A percentile compares a stretch with the other conserved stretches of the same genome.
Evolutionary conservation across 2,797 vertebrate genomes (phyloP).

Genomic region (Sebastes kiyomatsui): DNA sequence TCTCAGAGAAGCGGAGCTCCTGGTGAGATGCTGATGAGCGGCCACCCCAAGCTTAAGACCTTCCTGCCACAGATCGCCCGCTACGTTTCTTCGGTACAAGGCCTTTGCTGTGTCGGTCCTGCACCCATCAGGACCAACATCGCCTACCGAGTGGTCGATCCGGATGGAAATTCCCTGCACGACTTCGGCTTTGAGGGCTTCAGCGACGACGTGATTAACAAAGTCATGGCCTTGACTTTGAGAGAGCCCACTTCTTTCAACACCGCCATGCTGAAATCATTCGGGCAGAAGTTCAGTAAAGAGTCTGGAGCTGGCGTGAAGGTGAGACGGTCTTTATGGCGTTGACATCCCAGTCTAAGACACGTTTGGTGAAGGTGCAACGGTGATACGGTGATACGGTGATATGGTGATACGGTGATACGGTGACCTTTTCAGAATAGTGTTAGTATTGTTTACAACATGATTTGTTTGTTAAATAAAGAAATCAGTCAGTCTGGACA

Average conservation of each 20-base stretch:
- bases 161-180: constrained; percentile 55
- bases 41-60: constrained; percentile 75
- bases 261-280: constrained; percentile 76
- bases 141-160: constrained; percentile 73
- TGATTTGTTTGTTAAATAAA: background rate
- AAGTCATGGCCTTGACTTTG: constrained; percentile 76
- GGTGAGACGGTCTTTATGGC: constrained; percentile 72
- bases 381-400: too few relatives aligned
- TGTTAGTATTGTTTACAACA: too few relatives aligned
- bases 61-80: constrained; percentile 81
- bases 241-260: constrained; percentile 77
- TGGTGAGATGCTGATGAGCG: constrained; percentile 46
- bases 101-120: constrained; percentile 79
- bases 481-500: background rate
- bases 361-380: background rate
- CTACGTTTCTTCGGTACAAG: constrained; percentile 70
- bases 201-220: constrained; percentile 68
- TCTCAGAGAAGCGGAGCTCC: constrained; percentile 51
- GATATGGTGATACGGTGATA: background rate
- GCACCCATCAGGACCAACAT: constrained; percentile 63
- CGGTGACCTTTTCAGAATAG: too few relatives aligned
- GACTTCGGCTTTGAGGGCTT: constrained; percentile 83
- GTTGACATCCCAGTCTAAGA: background rate
- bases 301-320: constrained; percentile 81
- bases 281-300: constrained; percentile 74